Conservation (phyloP, 2,113 vertebrate species). For the Phalacrocorax carbo region DNA sequence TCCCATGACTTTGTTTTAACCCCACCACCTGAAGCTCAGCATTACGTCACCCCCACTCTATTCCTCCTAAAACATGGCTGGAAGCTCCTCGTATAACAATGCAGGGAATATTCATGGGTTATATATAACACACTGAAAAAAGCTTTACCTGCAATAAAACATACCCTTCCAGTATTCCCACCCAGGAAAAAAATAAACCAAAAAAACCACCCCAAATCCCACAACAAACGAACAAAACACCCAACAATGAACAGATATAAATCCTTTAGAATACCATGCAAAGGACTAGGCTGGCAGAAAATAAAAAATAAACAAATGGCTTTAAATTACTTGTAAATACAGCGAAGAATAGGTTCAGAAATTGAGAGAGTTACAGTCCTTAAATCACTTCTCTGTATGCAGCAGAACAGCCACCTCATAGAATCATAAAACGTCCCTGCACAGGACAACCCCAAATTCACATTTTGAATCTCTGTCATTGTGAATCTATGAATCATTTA, state of each 20-base stretch:
- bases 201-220: no score
- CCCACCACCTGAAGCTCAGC: not conserved
- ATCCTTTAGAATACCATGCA: not conserved
- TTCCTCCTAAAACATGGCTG: not conserved
- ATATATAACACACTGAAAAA: not conserved
- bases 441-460: no score
- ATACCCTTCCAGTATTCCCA: no score
- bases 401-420: not conserved
- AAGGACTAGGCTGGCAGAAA: not conserved
- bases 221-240: not conserved
- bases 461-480: no score
- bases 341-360: not conserved
- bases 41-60: not conserved
- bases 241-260: fast-evolving
- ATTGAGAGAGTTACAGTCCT: not conserved
- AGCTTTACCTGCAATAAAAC: not conserved
- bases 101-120: not conserved
- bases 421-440: no score
- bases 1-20: not conserved
- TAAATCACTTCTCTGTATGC: not conserved
- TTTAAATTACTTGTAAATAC: not conserved
- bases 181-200: not conserved
- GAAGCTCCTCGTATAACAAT: not conserved
- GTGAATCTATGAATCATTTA: no score
- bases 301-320: not conserved